Evolutionary conservation across 2,113 vertebrate species (phyloP).

Genomic region (Hemibagrus wyckioides): DNA sequence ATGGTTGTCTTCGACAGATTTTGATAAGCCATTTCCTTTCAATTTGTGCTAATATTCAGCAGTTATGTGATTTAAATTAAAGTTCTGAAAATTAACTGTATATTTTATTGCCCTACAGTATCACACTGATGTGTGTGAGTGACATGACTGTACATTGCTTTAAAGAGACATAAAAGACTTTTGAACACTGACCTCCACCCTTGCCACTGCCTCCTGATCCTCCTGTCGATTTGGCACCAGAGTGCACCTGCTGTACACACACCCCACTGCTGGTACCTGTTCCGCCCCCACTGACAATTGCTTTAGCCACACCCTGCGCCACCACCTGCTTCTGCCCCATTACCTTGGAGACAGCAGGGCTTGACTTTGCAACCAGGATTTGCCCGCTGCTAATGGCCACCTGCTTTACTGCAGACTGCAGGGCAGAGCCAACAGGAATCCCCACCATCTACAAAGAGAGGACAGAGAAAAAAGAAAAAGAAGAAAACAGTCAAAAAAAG

Average conservation of each 20-base stretch:
- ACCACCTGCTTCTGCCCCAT: conserved; percentile 92
- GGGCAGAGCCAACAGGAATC: conserved; percentile 85
- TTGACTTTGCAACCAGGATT: conserved; percentile 93
- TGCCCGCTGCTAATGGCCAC: conserved; percentile 96
- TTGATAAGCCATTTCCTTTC: neutral
- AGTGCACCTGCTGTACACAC: conserved; percentile 83
- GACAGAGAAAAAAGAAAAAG: neutral
- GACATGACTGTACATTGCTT: neutral
- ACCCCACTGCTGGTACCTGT: conserved; percentile 80
- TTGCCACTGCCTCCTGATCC: conserved; percentile 81
- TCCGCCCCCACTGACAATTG: conserved; percentile 87
- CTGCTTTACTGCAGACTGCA: conserved; percentile 91
- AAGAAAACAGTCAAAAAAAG: neutral
- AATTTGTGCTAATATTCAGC: neutral
- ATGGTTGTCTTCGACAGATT: neutral
- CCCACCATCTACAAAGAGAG: conserved; percentile 82
- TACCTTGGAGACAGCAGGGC: conserved; percentile 84
- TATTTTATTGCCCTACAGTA: neutral
- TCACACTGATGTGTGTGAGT: neutral
- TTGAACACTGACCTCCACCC: conserved; percentile 85
- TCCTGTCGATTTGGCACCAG: conserved; percentile 81
- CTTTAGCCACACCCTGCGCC: conserved; percentile 96
- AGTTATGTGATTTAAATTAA: neutral
- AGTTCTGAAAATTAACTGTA: neutral
- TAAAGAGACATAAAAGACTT: neutral